Evolutionary conservation across 2,113 vertebrate species (phyloP).

Genomic region (Myxocyprinus asiaticus): DNA sequence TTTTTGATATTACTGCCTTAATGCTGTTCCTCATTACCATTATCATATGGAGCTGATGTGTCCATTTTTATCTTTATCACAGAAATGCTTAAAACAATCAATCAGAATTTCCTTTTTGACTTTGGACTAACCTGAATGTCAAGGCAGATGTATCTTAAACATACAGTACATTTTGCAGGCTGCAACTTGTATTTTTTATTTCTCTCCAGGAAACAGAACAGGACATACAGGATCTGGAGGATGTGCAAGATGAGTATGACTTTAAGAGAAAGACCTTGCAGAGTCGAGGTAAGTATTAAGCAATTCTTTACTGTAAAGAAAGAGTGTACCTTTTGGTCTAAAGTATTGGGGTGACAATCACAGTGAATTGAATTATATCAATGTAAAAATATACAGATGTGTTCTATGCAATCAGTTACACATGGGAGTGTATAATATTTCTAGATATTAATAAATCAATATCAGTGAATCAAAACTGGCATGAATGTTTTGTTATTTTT

Average conservation of each 20-base stretch:
- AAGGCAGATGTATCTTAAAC: too few species aligned
- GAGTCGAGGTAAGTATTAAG: slow-evolving; percentile 71
- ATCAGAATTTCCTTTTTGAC: neutral
- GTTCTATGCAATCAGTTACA: too few species aligned
- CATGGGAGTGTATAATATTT: too few species aligned
- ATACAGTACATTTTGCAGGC: neutral
- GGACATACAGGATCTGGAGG: slow-evolving; percentile 83
- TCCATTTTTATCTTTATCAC: neutral
- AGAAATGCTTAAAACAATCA: neutral
- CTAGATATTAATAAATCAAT: neutral
- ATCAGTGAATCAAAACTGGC: neutral
- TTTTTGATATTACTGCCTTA: too few species aligned
- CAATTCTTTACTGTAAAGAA: too few species aligned
- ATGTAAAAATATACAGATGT: too few species aligned
- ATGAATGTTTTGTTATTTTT: neutral
- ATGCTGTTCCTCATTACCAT: too few species aligned
- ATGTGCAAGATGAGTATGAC: slow-evolving; percentile 84
- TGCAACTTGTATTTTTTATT: neutral
- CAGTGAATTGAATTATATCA: too few species aligned
- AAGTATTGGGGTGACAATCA: too few species aligned
- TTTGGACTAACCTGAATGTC: neutral
- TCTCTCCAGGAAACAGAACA: slow-evolving; percentile 79
- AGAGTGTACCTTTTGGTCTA: too few species aligned
- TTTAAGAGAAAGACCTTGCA: slow-evolving; percentile 82
- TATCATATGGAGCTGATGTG: neutral